A percentile compares a stretch with the other conserved stretches of the same genome.
Evolutionary conservation across 2,888 invertebrate genomes (phyloP).

Genomic region (Stegophylla sp.): DNA sequence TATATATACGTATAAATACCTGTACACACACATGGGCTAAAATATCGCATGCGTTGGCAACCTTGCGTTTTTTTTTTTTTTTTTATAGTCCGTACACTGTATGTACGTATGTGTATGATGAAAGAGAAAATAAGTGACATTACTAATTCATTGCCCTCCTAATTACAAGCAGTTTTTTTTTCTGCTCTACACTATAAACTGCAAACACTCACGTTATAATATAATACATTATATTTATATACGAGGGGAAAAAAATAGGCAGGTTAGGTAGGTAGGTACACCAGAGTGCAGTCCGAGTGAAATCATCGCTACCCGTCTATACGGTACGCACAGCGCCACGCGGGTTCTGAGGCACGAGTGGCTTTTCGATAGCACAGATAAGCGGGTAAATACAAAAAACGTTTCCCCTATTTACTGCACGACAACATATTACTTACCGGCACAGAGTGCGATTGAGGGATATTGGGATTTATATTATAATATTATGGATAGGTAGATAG

Average conservation of each 20-base stretch:
- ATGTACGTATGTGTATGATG: slow-evolving; percentile 31
- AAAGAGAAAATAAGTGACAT: slow-evolving; percentile 53
- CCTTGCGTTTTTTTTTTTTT: slow-evolving; percentile 36
- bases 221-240: background rate
- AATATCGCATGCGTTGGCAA: slow-evolving; percentile 48
- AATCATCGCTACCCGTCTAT: too few species aligned
- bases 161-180: slow-evolving; percentile 37
- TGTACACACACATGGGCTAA: background rate
- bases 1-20: slow-evolving; percentile 13
- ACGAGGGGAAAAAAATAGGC: background rate
- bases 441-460: too few species aligned
- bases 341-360: too few species aligned
- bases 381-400: too few species aligned
- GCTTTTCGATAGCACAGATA: too few species aligned
- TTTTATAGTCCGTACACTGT: background rate
- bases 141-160: slow-evolving; percentile 39
- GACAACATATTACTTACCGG: too few species aligned
- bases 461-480: too few species aligned
- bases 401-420: too few species aligned
- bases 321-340: too few species aligned
- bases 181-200: background rate
- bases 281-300: too few species aligned
- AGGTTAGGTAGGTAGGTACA: too few species aligned
- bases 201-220: background rate
- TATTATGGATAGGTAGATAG: too few species aligned